A percentile compares a stretch with the other conserved stretches of the same genome.
These are phyloP conservation scores for Dendrolimus houi DNA, from an alignment of 2,888 invertebrate genomes.

Conservation along the genomic window DNA sequence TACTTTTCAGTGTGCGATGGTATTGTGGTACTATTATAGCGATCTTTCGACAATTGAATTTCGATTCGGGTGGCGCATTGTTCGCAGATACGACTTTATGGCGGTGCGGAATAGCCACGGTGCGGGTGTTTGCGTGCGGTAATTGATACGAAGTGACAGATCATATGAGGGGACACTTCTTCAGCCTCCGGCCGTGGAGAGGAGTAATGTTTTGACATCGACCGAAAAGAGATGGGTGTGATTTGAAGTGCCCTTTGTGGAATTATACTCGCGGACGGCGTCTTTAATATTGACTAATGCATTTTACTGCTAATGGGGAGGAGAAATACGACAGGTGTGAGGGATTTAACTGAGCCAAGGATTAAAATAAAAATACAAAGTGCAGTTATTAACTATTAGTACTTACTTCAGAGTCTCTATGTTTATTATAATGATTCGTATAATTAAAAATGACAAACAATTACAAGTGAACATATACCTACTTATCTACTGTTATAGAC, in stretches of 20 bases:
- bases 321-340: constrained; percentile 66
- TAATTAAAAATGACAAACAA: no score
- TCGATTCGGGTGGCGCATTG: constrained; percentile 53
- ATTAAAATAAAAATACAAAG: constrained; percentile 23
- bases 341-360: constrained; percentile 36
- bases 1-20: constrained; percentile 43
- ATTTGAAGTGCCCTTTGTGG: constrained; percentile 76
- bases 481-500: no score
- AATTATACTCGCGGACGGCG: constrained; percentile 71
- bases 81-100: constrained; percentile 60
- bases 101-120: constrained; percentile 19
- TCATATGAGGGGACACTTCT: constrained; percentile 55
- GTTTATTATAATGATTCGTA: no score
- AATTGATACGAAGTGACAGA: constrained; percentile 76
- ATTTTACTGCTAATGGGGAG: constrained; percentile 68
- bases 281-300: constrained; percentile 76
- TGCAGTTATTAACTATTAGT: constrained; percentile 10
- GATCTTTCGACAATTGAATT: constrained; percentile 74
- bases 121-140: constrained; percentile 72
- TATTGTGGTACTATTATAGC: constrained; percentile 61
- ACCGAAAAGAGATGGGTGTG: constrained; percentile 72
- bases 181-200: constrained; percentile 56
- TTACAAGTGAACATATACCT: no score
- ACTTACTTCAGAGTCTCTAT: no score
- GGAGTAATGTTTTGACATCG: constrained; percentile 72